These are phyloP conservation scores for Eurytemora carolleeae DNA, from an alignment of 1,140 invertebrate genomes.

Conservation along the genomic window DNA sequence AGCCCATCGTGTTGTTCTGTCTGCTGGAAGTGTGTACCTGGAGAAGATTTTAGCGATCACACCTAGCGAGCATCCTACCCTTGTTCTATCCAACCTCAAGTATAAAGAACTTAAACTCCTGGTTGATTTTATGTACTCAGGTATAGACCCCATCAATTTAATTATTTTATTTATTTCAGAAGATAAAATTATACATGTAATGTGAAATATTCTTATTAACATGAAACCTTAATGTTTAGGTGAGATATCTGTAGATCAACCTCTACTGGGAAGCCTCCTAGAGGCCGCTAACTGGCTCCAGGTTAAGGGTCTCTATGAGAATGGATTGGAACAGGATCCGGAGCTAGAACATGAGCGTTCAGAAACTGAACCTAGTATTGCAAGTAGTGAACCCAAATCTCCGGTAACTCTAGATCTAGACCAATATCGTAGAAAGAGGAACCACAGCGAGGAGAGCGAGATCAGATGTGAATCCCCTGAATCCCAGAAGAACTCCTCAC, in stretches of 20 bases:
- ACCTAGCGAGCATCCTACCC: slow-evolving; percentile 11
- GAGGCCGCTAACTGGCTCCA: slow-evolving; percentile 12
- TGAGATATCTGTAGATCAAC: slow-evolving; percentile 10
- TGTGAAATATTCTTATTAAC: no score
- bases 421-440: no score
- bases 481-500: no score
- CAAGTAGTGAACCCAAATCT: no score
- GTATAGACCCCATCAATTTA: no score
- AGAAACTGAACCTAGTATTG: no score
- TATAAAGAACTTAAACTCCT: slow-evolving; percentile 10
- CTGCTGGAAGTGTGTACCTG: slow-evolving; percentile 13
- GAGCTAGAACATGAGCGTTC: no score
- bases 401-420: no score
- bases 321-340: background rate
- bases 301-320: slow-evolving; percentile 12
- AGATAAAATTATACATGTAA: no score
- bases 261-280: slow-evolving; percentile 1
- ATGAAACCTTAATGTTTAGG: background rate
- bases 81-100: slow-evolving; percentile 6
- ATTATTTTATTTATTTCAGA: no score
- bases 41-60: slow-evolving; percentile 8
- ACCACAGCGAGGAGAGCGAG: no score
- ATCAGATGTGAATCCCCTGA: no score
- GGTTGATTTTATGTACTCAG: slow-evolving; percentile 13
- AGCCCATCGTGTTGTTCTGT: slow-evolving; percentile 5